Conservation (phyloP, 2,888 invertebrate species). For the Parapristionchus giblindavisi region DNA sequence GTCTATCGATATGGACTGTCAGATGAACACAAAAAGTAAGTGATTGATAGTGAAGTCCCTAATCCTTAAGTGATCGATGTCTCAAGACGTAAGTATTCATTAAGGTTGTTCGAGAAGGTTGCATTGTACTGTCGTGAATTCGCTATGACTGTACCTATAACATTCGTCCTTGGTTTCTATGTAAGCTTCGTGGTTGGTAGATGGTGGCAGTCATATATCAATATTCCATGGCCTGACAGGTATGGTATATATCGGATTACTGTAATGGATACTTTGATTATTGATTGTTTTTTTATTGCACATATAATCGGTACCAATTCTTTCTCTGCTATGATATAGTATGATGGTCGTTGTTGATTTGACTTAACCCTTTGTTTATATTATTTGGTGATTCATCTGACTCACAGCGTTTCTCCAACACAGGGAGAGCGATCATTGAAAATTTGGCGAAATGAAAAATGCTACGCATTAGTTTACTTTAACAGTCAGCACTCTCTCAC, state of each 20-base stretch:
- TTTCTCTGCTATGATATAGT: too few relatives aligned
- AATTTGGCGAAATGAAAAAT: too few relatives aligned
- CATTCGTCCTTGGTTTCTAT: conserved; percentile 76
- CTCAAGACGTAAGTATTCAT: background rate
- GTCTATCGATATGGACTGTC: conserved; percentile 67
- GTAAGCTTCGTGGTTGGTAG: conserved; percentile 76
- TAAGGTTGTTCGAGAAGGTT: conserved; percentile 72
- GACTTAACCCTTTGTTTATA: too few relatives aligned
- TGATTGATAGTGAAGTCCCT: background rate
- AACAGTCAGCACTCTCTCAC: background rate
- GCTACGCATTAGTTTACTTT: background rate
- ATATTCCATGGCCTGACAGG: conserved; percentile 77
- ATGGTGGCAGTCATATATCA: conserved; percentile 77
- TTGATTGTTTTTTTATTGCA: too few relatives aligned
- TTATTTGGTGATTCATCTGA: too few relatives aligned
- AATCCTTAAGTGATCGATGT: background rate
- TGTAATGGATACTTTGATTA: too few relatives aligned
- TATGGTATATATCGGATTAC: conserved; percentile 60
- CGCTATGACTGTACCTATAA: conserved; percentile 75
- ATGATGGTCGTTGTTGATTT: too few relatives aligned
- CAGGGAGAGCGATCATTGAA: too few relatives aligned
- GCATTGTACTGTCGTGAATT: conserved; percentile 75
- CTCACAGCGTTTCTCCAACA: too few relatives aligned
- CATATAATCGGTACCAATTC: too few relatives aligned
- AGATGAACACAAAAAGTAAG: conserved; percentile 64